Evolutionary conservation across 92 coral and sea anemone species (phyloP), one percentile per base, ranked within the genome.

Genomic region (Parazoanthus swiftii): DNA sequence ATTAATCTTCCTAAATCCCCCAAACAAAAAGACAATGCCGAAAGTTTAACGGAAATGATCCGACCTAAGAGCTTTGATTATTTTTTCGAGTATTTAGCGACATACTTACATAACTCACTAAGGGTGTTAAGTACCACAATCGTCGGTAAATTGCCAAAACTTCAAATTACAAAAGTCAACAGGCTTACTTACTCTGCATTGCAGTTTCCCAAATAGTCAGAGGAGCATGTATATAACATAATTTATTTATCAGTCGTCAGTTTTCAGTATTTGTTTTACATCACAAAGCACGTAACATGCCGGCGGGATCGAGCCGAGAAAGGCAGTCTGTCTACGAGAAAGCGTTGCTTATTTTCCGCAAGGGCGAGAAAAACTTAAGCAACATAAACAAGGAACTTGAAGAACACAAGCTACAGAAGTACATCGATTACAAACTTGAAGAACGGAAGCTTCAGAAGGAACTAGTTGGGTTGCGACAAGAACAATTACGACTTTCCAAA

Each of bases 261-360:
- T 74, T 74, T 35, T 11, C 39, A 6, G 18, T 74, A 11, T 74
- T 74, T 74, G 80, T n/a, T 76, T 38, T 39, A 76, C 51, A 82
- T 15, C 46, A 29, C 21, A 26, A 25, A 84, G 25, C 15, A 39
- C 11, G 80, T 37, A 76, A 10, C 9, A 94, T 94, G 97, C 97
- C 94, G 26, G 76, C 92, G 58, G 91, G 86, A 10, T 43, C 88
- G 26, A 85, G 79, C 42, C 90, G 90, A 38, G 94, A 90, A 63
- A 74, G 94, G 9, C 95, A 92, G 38, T 93, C 98, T 16, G 96
- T 95, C 36, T 95, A 93, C 90, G 92, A 95, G 48, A 93, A 92
- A 89, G 96, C 98, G 10, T 79, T 95, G 81, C 92, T 93, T 36
- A 74, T 95, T 33, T 90, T 90, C 54, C 94, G 91, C 82, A 94